Base-by-base conservation (phyloP, 2,888 invertebrate genomes). In the Rapana venosa region DNA sequence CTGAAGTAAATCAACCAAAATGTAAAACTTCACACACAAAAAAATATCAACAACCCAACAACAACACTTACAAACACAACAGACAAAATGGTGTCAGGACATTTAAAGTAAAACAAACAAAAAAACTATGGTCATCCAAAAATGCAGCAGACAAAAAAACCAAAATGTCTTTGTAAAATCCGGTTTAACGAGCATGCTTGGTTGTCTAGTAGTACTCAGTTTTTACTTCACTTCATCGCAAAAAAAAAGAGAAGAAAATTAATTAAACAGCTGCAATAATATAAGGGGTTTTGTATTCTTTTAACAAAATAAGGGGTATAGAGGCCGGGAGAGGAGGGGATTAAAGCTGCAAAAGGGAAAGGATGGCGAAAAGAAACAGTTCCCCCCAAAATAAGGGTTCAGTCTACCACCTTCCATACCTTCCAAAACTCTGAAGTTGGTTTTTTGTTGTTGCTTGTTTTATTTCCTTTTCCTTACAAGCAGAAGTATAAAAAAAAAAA, bases 121-220 rank as follows among this genome's bases (percentile, higher is more conserved):
- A 30, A 61, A 32, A 79, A 15, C 32, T 79, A 79, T 79, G 77
- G 77, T 79, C 77, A 79, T 79, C 32, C 30, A 35, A 79, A 5
- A 79, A 61, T 36, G 81, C 81, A 83, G 81, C 81, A 83, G 47
- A 83, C 81, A 83, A 83, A n/a, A 74, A n/a, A 74, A 74, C 4
- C 20, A 74, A 74, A 74, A 74, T 8, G 15, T 79, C 77, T 79
- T 32, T 47, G 8, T 22, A 83, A 83, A 83, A 83, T 47, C 47
- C 22, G 81, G 32, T 47, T 83, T 30, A 83, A 83, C 81, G 22
- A 83, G 81, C 81, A 83, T 30, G 30, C 81, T 83, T 83, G 81
- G 87, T 66, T 30, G 35, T 35, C 35, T 36, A 87, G 77, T 56
- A 87, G 58, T 70, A 47, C 61, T 87, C 87, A 36, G 61, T 87